These are phyloP conservation scores for Eledona agricola DNA, from an alignment of 2,888 invertebrate genomes.

Conservation along the genomic window DNA sequence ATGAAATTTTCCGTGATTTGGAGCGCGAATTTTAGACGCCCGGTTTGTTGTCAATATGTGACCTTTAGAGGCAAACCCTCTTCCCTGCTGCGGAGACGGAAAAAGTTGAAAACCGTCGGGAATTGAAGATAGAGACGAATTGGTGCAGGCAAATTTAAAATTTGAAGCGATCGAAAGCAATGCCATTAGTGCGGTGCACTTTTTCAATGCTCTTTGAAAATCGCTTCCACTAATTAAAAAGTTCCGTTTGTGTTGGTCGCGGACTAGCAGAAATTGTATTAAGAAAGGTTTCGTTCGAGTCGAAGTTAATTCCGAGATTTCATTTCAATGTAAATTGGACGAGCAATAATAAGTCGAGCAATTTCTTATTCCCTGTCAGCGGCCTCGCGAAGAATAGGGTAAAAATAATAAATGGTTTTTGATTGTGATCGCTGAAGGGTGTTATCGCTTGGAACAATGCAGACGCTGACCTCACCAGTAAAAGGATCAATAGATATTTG, in stretches of 20 bases:
- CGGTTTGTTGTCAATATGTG: constrained; percentile 9
- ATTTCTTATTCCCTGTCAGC: constrained; percentile 3
- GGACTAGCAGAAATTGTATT: not conserved
- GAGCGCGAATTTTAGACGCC: constrained; percentile 1
- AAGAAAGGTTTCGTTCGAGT: constrained; percentile 6
- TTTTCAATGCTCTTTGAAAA: not conserved
- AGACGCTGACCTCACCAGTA: constrained; percentile 9
- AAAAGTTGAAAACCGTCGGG: constrained; percentile 7
- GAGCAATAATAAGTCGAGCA: constrained; percentile 2
- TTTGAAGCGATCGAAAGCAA: constrained; percentile 2
- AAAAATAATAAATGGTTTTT: constrained; percentile 14
- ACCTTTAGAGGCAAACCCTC: constrained; percentile 3
- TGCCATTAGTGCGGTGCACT: not conserved
- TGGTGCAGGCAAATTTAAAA: constrained; percentile 16
- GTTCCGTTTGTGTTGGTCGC: not conserved
- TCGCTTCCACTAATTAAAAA: not conserved
- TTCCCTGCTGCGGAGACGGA: not conserved
- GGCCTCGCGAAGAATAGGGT: not conserved
- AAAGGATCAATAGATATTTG: constrained; percentile 17
- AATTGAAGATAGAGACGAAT: constrained; percentile 4
- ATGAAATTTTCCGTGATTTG: constrained; percentile 8
- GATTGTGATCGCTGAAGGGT: constrained; percentile 12
- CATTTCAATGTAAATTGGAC: constrained; percentile 12
- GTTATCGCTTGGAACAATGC: constrained; percentile 10
- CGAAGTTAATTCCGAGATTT: constrained; percentile 6